These are phyloP conservation scores for Rhincodon typus DNA, from an alignment of 2,797 vertebrate genomes.

Conservation along the genomic window DNA sequence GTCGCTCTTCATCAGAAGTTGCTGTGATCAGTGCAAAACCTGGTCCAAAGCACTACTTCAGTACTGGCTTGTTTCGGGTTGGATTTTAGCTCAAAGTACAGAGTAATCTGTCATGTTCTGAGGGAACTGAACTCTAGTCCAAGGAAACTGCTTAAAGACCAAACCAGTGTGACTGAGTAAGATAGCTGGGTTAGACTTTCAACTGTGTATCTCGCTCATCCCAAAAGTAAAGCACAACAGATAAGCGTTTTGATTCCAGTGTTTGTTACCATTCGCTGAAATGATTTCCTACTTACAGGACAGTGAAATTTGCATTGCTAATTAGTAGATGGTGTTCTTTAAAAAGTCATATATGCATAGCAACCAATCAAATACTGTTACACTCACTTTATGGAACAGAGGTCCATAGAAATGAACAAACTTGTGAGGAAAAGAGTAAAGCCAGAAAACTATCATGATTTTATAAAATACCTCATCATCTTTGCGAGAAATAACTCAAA, in stretches of 20 bases:
- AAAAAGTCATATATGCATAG: too few species aligned
- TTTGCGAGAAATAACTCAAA: neutral
- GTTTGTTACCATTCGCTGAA: neutral
- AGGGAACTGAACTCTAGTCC: neutral
- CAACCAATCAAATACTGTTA: neutral
- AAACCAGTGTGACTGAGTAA: neutral
- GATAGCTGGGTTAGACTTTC: neutral
- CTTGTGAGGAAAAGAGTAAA: neutral
- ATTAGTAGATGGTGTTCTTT: neutral
- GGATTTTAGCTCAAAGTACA: neutral
- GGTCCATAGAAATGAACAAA: neutral
- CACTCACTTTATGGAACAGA: neutral
- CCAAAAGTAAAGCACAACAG: neutral
- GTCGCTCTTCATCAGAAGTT: too few species aligned
- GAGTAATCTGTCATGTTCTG: neutral
- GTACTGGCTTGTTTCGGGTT: neutral
- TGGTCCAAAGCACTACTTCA: neutral
- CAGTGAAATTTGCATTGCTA: neutral
- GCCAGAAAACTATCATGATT: neutral
- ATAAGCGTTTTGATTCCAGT: neutral
- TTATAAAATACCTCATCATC: neutral
- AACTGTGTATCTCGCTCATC: neutral
- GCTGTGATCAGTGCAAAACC: too few species aligned
- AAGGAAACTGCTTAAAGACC: neutral
- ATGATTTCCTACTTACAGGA: neutral